phyloP scores from a whole-genome alignment of 2,113 vertebrate genomes.

The Zosterops pallidus region DNA sequence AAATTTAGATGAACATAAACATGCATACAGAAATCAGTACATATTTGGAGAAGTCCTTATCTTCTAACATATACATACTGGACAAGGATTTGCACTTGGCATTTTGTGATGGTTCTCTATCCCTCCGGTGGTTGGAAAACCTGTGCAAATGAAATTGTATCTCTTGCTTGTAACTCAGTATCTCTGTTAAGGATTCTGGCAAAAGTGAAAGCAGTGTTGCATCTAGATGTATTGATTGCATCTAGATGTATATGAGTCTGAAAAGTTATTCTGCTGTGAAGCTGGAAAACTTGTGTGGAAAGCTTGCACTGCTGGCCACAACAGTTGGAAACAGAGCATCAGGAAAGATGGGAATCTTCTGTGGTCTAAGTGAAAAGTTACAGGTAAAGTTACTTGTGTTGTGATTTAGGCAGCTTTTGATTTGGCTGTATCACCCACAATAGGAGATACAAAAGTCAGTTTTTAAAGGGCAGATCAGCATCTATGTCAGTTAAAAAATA shows the following conservation, averaged over 20 bases:
- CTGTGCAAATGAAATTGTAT: not conserved
- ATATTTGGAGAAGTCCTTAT: not conserved
- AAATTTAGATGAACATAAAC: not conserved
- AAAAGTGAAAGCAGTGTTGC: not conserved
- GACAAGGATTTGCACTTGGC: not conserved
- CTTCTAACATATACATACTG: rapidly evolving
- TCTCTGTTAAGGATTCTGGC: not conserved
- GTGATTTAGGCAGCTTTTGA: not conserved
- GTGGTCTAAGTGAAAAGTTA: not conserved
- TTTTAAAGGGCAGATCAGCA: not conserved
- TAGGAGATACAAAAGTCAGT: no score
- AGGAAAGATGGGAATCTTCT: not conserved
- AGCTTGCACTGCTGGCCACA: not conserved
- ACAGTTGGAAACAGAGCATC: not conserved
- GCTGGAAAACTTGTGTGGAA: not conserved
- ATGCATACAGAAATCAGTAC: not conserved
- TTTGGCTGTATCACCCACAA: not conserved
- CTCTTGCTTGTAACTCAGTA: not conserved
- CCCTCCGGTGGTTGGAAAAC: not conserved
- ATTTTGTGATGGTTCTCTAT: rapidly evolving
- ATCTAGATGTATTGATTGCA: rapidly evolving
- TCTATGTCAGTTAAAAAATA: not conserved
- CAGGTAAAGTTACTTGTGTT: not conserved
- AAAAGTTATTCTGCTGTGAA: not conserved
- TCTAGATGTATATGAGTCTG: not conserved